Base-by-base conservation (phyloP, 2,888 invertebrate species). In the Beris morrisii region DNA sequence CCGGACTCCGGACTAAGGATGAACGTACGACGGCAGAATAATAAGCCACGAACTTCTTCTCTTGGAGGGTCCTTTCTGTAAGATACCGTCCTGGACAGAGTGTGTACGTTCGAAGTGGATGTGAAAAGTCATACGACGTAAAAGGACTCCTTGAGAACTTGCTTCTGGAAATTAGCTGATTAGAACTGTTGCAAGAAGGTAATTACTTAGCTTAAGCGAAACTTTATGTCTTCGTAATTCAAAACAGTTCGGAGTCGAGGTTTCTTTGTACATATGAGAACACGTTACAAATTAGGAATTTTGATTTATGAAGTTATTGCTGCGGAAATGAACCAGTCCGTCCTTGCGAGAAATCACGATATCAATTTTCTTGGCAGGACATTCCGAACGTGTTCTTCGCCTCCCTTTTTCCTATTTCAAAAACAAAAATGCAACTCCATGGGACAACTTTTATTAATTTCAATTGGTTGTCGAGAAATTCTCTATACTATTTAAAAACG, bases 11-110 rank as follows among this genome's bases (percentile, higher is more conserved):
- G 22, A 22, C 22, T 22, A 22, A 22, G 22, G 22, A 22, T 22
- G 22, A 22, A 46, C 53, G 44, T 55, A 69, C 69, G 69, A 22
- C 45, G 12, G 12, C 38, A 53, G 69, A 67, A 69, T 69, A 69
- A 48, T 67, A 67, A 69, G 59, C 38, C 38, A 38, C 5, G 38
- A 7, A 38, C 22, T 22, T 22, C 22, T 22, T 22, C 22, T 22
- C 22, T 38, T 7, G 7, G 9, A 38, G 7, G 38, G 38, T 38
- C 38, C 38, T 38, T 38, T 7, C 38, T 38, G 38, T 5, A 38
- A 9, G 5, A 9, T 38, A 38, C 9, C 38, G 38, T 38, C 22
- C 5, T 38, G 38, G 38, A 38, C 38, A 1, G 38, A 38, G 22
- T 2, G 38, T 38, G 38, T 9, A 38, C 38, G 7, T 22, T 9